Evolutionary conservation across 2,888 invertebrate genomes (phyloP).

Genomic region (Amphiduros pacificus): DNA sequence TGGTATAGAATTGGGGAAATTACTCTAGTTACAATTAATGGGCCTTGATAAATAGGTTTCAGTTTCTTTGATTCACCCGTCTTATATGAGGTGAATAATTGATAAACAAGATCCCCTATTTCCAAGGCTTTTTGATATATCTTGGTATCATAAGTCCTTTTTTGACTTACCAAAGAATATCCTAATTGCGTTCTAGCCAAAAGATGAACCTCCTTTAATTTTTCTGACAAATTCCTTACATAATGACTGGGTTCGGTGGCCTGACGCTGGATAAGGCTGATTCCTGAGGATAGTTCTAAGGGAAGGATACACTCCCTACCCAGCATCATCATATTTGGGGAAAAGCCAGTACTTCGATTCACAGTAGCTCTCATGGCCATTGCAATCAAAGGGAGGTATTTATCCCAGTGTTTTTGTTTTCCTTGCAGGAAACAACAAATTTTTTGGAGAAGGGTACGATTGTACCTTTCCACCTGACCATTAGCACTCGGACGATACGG

Average conservation of each 20-base stretch:
- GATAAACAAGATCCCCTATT: background rate
- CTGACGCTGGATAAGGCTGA: background rate
- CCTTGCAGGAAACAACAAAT: background rate
- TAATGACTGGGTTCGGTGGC: too few species aligned
- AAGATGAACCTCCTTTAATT: too few species aligned
- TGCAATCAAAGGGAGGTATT: background rate
- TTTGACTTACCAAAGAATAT: too few species aligned
- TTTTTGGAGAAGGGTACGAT: background rate
- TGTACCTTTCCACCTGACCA: slow-evolving; percentile 4
- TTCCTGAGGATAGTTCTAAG: background rate
- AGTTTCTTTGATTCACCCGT: background rate
- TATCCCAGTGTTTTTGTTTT: background rate
- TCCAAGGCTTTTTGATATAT: background rate
- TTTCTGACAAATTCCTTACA: too few species aligned
- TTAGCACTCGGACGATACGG: background rate
- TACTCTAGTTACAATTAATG: background rate
- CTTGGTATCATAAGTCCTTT: too few species aligned
- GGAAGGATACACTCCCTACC: background rate
- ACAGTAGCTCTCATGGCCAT: background rate
- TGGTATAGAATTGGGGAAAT: background rate
- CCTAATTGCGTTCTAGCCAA: too few species aligned
- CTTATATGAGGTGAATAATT: background rate
- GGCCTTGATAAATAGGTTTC: background rate
- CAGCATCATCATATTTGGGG: background rate
- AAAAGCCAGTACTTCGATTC: background rate